phyloP scores from a whole-genome alignment of 1,140 invertebrate genomes.

The Macrostomum lignano region DNA sequence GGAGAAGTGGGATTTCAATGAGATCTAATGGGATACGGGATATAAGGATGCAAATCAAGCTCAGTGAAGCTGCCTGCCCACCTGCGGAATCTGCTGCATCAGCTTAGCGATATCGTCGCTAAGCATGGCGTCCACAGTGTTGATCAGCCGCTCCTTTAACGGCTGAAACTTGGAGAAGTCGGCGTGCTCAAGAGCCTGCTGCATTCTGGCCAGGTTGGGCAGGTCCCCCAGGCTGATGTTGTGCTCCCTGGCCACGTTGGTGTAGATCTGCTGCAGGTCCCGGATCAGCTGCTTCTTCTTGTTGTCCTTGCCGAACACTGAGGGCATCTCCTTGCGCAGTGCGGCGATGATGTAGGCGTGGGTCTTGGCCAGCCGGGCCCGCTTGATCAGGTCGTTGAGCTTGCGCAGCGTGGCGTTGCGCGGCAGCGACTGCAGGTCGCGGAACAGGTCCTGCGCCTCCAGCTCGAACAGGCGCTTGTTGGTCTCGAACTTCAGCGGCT shows the following conservation, averaged over 20 bases:
- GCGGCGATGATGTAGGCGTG: conserved; percentile 85
- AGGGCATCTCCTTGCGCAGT: conserved; percentile 73
- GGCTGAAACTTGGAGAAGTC: conserved; percentile 85
- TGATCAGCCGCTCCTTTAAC: conserved; percentile 61
- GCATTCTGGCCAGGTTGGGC: conserved; percentile 79
- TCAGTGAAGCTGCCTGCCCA: conserved; percentile 36
- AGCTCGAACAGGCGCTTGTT: conserved; percentile 58
- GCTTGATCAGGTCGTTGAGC: conserved; percentile 82
- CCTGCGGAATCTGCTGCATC: conserved; percentile 75
- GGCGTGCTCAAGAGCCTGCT: conserved; percentile 48
- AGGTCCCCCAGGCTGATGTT: conserved; percentile 89
- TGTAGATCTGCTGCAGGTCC: conserved; percentile 57
- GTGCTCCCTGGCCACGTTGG: conserved; percentile 44
- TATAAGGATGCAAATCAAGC: too few species aligned
- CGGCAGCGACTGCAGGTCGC: conserved; percentile 67
- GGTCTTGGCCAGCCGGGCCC: conserved; percentile 69
- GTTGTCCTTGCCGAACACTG: conserved; percentile 62
- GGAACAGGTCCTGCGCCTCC: conserved; percentile 82
- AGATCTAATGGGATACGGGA: too few species aligned
- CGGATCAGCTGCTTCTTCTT: conserved; percentile 94
- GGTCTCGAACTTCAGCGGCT: conserved; percentile 54
- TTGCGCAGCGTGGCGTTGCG: conserved; percentile 75
- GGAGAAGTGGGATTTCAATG: too few species aligned
- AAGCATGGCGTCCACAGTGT: conserved; percentile 80
- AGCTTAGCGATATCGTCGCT: conserved; percentile 70